These are phyloP conservation scores for Seriola aureovittata DNA, from an alignment of 2,113 vertebrate genomes.

Conservation along the genomic window DNA sequence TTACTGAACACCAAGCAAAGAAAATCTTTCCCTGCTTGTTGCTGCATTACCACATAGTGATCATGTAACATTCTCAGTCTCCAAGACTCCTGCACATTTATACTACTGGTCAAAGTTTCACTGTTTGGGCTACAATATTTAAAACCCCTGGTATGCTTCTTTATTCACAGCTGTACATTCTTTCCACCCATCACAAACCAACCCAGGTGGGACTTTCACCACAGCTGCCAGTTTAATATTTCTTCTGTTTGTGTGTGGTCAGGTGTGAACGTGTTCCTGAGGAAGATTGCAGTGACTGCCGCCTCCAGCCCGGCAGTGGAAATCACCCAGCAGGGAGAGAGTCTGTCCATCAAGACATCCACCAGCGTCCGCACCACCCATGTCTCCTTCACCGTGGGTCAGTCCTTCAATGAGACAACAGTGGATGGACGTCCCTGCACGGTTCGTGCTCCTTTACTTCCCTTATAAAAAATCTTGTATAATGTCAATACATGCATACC, in stretches of 20 bases:
- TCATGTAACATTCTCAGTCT: neutral
- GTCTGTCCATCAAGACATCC: constrained; percentile 92
- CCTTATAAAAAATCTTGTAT: constrained; percentile 31
- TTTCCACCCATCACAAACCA: constrained; percentile 16
- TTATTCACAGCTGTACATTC: constrained; percentile 9
- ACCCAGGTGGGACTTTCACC: constrained; percentile 5
- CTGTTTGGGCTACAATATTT: neutral
- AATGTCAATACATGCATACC: constrained; percentile 33
- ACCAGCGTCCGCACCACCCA: constrained; percentile 93
- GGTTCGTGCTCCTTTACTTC: constrained; percentile 71
- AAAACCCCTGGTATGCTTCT: constrained; percentile 1
- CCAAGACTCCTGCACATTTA: neutral
- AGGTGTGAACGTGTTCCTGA: constrained; percentile 93
- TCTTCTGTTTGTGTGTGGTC: constrained; percentile 30
- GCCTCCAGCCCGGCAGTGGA: constrained; percentile 92
- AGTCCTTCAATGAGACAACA: constrained; percentile 93
- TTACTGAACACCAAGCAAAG: neutral
- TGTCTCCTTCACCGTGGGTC: constrained; percentile 91
- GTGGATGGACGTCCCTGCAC: constrained; percentile 94
- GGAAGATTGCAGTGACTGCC: constrained; percentile 92
- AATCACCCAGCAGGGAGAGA: constrained; percentile 91
- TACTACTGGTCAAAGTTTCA: neutral
- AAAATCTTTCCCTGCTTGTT: neutral
- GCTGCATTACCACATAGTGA: neutral
- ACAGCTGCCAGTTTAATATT: constrained; percentile 22